Evolutionary conservation across 2,113 vertebrate genomes (phyloP).

Genomic region (Ornithorhynchus anatinus): DNA sequence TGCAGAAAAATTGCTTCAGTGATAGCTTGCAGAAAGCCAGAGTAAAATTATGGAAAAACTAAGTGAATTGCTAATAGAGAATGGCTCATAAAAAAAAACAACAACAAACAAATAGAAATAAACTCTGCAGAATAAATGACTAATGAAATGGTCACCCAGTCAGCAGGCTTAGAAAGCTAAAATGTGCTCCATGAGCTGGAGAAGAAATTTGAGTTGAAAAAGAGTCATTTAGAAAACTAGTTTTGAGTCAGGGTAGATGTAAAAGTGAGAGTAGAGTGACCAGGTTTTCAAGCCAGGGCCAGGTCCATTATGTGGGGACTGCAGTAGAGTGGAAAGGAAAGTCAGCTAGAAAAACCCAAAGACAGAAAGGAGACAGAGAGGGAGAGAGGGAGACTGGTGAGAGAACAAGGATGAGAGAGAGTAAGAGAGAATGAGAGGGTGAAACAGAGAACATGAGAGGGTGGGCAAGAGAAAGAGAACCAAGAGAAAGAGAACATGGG

Average conservation of each 20-base stretch:
- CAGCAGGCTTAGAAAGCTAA: neutral
- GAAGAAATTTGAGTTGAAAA: neutral
- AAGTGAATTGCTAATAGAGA: neutral
- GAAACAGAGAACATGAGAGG: too few species aligned
- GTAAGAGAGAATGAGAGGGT: too few species aligned
- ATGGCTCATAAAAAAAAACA: neutral
- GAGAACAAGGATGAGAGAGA: too few species aligned
- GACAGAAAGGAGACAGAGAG: too few species aligned
- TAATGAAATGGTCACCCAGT: neutral
- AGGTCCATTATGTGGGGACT: too few species aligned
- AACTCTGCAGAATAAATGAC: neutral
- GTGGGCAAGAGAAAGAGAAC: too few species aligned
- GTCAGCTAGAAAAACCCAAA: too few species aligned
- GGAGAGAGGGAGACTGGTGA: too few species aligned
- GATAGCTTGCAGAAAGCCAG: neutral
- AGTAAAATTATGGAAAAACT: accelerated
- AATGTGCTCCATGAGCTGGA: accelerated
- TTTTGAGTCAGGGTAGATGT: neutral
- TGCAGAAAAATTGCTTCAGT: neutral
- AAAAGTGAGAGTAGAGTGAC: too few species aligned
- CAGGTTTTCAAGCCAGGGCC: too few species aligned
- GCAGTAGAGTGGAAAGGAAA: too few species aligned
- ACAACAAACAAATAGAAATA: neutral
- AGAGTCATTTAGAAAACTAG: neutral
- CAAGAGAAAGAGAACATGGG: too few species aligned